A percentile compares a stretch with the other conserved stretches of the same genome.
Conservation (phyloP, 2,113 vertebrate genomes). For the Callipepla squamata region DNA sequence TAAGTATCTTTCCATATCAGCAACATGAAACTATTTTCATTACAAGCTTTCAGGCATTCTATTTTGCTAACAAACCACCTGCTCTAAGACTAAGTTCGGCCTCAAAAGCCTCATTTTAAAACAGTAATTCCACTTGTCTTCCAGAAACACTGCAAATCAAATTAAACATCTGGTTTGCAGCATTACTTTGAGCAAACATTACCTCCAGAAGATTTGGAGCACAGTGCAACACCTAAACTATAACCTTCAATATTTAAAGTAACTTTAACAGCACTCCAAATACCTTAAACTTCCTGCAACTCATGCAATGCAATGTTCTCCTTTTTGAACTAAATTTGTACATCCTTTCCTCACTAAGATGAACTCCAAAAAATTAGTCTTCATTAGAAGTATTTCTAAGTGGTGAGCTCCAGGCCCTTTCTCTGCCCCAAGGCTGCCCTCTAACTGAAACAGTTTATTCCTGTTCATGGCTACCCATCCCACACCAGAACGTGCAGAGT, state of each 20-base stretch:
- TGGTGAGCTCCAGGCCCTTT: background rate
- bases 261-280: background rate
- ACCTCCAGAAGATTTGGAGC: background rate
- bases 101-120: background rate
- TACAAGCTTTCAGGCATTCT: background rate
- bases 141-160: background rate
- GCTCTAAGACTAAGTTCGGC: background rate
- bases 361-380: background rate
- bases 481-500: background rate
- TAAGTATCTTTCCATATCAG: background rate
- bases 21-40: background rate
- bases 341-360: background rate
- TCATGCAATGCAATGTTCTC: background rate
- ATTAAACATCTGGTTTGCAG: background rate
- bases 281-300: background rate
- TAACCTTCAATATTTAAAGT: background rate
- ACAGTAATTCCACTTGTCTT: background rate
- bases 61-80: rapidly evolving
- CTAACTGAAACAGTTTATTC: background rate
- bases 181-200: background rate
- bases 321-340: background rate
- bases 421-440: background rate
- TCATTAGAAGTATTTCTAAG: background rate
- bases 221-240: background rate
- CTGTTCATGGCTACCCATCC: background rate